Base-by-base conservation (phyloP, 2,797 vertebrate genomes). In the Dendrocincla tyrannina region DNA sequence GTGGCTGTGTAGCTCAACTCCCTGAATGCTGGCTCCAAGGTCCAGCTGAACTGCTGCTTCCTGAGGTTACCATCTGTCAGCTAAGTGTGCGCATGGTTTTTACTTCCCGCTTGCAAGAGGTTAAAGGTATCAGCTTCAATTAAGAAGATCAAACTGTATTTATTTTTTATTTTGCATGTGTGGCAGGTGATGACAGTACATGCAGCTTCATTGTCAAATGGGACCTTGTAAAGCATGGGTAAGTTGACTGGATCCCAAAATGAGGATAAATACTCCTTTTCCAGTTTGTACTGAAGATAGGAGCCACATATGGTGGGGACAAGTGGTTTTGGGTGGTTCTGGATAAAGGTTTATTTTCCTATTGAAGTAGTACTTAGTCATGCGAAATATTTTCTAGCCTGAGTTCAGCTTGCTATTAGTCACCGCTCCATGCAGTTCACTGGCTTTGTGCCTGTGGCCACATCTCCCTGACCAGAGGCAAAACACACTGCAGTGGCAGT, bases 401-500 rank as follows among this genome's bases (percentile, higher is more conserved):
- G 67, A 90, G 44, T 53, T 93, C 47, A 87, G 74, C 37, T 74
- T 66, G 47, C 91, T 70, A 2, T 91, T 85, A 93, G 88, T 94
- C 94, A 72, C 58, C 3, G 7, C 63, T 73, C 30, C 0, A 0
- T 1, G 30, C 67, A 60, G 82, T 66, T 94, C 86, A 27, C 63
- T 92, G 93, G n/a, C 17, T 92, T 85, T 52, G 24, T 64, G 78
- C 82, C 70, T 74, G 64, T 17, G 85, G 89, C 85, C 66, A 17
- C 53, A 6, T 78, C 60, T 50, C 80, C 39, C 87, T 80, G 70
- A 4, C 42, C 11, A 33, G 85, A 83, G 75, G 89, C 72, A 67
- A 33, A 77, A 11, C 18, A 14, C 0, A 0, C 37, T 0, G 0
- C 44, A 37, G 66, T 0, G 1, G 37, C 0, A 0, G 35, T 41